phyloP scores from a whole-genome alignment of 2,113 vertebrate genomes.

The Megaleporinus macrocephalus region DNA sequence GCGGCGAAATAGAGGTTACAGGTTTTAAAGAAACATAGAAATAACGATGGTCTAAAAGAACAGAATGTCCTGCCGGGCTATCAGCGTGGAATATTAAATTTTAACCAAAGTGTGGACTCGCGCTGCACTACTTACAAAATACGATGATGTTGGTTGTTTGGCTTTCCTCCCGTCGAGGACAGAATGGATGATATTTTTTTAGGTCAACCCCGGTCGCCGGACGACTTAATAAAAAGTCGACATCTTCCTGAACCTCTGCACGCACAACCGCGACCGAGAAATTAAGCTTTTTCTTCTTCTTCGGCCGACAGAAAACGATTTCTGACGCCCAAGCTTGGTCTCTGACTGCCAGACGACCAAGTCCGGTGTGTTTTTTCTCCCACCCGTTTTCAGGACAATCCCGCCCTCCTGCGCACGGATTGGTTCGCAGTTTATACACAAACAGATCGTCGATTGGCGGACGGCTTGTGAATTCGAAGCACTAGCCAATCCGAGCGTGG shows the following conservation, averaged over 20 bases:
- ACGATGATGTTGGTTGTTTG: constrained; percentile 13
- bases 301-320: neutral
- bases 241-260: constrained; percentile 22
- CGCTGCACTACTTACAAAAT: constrained; percentile 43
- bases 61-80: neutral
- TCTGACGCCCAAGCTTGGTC: neutral
- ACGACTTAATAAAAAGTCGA: constrained; percentile 40
- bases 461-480: constrained; percentile 28
- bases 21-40: neutral
- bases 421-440: neutral
- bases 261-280: neutral
- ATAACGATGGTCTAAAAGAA: neutral
- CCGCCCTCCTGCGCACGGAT: neutral
- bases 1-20: neutral
- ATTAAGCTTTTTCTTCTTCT: neutral
- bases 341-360: neutral
- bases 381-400: neutral
- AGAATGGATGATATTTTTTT: neutral
- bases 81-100: neutral
- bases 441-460: neutral
- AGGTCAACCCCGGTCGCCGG: neutral
- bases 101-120: neutral
- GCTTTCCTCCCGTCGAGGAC: constrained; percentile 39
- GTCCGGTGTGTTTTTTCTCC: neutral
- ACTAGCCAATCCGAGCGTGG: neutral